Evolutionary conservation across 2,113 vertebrate genomes (phyloP).

Genomic region (Aptenodytes forsteri): DNA sequence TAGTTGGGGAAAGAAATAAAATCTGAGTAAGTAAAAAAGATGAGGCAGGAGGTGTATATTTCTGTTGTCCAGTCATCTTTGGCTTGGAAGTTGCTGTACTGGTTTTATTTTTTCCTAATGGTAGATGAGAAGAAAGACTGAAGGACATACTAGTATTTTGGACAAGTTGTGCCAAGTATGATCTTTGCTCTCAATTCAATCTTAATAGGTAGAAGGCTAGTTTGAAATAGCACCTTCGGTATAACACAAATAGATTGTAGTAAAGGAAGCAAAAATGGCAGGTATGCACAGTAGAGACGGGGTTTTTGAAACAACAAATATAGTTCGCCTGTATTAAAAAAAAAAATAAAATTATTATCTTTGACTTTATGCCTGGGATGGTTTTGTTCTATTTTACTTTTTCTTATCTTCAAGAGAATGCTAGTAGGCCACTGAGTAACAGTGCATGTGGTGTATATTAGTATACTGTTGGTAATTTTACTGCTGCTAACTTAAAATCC

Average conservation of each 20-base stretch:
- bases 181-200: neutral
- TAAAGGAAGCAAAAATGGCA: neutral
- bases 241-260: neutral
- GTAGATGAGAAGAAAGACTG: neutral
- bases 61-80: neutral
- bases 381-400: conserved; percentile 62
- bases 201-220: neutral
- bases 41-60: neutral
- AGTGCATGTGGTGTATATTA: conserved; percentile 97
- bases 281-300: neutral
- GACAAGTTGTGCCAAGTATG: neutral
- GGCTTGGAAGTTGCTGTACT: neutral
- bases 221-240: neutral
- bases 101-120: neutral
- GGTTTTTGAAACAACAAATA: conserved; percentile 3
- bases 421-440: conserved; percentile 73
- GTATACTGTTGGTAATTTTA: conserved; percentile 98
- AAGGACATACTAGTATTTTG: neutral
- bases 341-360: conserved; percentile 43
- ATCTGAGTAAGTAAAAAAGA: neutral
- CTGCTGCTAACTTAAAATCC: conserved; percentile 98
- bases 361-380: conserved; percentile 65
- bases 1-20: neutral
- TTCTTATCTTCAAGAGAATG: conserved; percentile 66
- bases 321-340: conserved; percentile 14